Evolutionary conservation across 2,113 vertebrate species (phyloP).

Genomic region (Sprattus sprattus): DNA sequence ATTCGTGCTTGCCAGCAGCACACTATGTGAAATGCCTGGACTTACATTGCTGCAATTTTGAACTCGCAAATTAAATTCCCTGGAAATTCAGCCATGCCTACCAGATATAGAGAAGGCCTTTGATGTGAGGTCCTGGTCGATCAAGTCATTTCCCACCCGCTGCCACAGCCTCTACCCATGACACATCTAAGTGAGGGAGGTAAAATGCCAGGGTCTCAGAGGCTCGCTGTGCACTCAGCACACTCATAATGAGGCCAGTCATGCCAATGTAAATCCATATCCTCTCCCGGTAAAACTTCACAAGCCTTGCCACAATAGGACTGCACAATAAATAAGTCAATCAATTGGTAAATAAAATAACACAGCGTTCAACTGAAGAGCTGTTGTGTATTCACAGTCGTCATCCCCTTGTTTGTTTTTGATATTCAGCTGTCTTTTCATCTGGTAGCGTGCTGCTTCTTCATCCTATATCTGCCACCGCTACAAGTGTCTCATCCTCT

Average conservation of each 20-base stretch:
- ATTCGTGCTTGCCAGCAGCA: neutral
- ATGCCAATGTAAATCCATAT: slow-evolving; percentile 6
- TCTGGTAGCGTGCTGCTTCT: neutral
- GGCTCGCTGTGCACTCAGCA: neutral
- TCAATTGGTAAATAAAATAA: neutral
- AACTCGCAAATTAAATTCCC: slow-evolving; percentile 15
- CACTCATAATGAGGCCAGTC: slow-evolving; percentile 8
- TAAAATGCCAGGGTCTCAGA: neutral
- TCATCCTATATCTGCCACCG: neutral
- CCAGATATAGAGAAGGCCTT: neutral
- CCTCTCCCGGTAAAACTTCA: slow-evolving; percentile 45
- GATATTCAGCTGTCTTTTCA: neutral
- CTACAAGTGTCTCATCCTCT: slow-evolving; percentile 37
- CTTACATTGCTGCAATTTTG: slow-evolving; percentile 1
- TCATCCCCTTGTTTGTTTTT: neutral
- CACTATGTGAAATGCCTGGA: slow-evolving; percentile 5
- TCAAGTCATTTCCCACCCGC: slow-evolving; percentile 13
- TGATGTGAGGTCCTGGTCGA: slow-evolving; percentile 11
- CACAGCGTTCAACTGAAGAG: neutral
- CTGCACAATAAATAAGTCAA: neutral
- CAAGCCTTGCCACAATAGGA: neutral
- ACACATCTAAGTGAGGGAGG: slow-evolving; percentile 7
- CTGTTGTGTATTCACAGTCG: neutral
- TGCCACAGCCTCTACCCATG: neutral
- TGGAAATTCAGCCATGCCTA: slow-evolving; percentile 17